A percentile compares a stretch with the other conserved stretches of the same genome.
Conservation (phyloP, 35 echinoderm and acorn worm species). For the Heliocidaris erythrogramma region DNA sequence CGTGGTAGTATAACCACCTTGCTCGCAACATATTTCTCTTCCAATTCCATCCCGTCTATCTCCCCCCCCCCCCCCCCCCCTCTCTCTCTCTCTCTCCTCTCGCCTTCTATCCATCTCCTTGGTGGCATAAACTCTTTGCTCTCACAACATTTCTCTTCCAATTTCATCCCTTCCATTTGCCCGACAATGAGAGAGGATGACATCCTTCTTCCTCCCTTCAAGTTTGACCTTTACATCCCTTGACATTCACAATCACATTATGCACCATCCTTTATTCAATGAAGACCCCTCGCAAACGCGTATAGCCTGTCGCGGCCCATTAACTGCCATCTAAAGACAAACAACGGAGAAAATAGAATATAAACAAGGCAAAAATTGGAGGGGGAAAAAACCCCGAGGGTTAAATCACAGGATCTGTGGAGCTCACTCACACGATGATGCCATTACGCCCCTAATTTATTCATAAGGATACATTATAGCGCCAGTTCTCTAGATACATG, state of each 20-base stretch:
- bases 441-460: background rate
- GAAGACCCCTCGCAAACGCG: background rate
- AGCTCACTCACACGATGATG: background rate
- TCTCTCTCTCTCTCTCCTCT: background rate
- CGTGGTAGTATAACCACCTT: too few relatives aligned
- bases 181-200: background rate
- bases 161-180: background rate
- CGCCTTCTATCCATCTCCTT: background rate
- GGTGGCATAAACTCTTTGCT: background rate
- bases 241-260: background rate
- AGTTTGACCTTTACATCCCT: background rate
- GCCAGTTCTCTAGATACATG: background rate
- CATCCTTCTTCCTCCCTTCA: background rate
- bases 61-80: too few relatives aligned
- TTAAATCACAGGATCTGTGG: background rate
- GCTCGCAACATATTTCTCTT: background rate
- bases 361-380: background rate
- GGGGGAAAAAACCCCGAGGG: background rate
- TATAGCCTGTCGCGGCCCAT: background rate
- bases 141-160: background rate
- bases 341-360: background rate
- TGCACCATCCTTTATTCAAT: background rate
- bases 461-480: constrained; percentile 8
- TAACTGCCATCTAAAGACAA: background rate
- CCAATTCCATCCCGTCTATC: background rate